Conservation (phyloP, 2,888 invertebrate genomes). For the Caenorhabditis sulstoni region DNA sequence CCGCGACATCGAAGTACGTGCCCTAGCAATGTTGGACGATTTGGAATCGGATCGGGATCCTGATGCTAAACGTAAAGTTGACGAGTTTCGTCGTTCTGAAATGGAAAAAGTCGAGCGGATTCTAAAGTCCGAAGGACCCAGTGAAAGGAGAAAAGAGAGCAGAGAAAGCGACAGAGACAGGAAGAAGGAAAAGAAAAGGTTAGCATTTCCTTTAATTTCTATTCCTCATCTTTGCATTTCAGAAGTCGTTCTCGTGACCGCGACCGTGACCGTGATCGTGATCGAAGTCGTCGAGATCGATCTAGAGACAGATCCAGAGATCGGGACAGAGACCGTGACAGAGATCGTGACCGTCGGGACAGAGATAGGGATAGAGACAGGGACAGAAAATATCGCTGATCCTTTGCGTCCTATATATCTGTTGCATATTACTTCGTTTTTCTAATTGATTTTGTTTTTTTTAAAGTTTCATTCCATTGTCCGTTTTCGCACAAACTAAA, state of each 20-base stretch:
- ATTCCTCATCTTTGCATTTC: background rate
- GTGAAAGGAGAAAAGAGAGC: constrained; percentile 2
- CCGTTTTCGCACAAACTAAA: background rate
- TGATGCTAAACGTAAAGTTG: constrained; percentile 60
- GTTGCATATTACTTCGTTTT: no score
- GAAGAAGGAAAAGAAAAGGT: constrained; percentile 34
- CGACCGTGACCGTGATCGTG: constrained; percentile 12
- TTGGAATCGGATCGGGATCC: constrained; percentile 71
- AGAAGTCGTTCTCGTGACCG: constrained; percentile 40
- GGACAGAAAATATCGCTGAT: constrained; percentile 11
- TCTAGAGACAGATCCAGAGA: constrained; percentile 38
- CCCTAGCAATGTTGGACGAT: constrained; percentile 76
- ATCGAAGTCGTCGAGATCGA: constrained; percentile 23
- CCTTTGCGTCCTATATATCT: background rate
- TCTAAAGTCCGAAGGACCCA: constrained; percentile 19
- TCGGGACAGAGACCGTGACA: constrained; percentile 28
- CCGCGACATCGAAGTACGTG: constrained; percentile 72
- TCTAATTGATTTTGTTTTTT: background rate
- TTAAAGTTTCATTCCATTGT: no score
- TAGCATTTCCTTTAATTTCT: background rate
- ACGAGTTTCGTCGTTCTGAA: constrained; percentile 55
- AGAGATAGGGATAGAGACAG: constrained; percentile 37
- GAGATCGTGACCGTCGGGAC: constrained; percentile 16
- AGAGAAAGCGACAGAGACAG: constrained; percentile 19
- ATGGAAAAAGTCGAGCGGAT: constrained; percentile 64